These are phyloP conservation scores for Heliconius sara DNA, from an alignment of 2,888 invertebrate species.

Conservation along the genomic window DNA sequence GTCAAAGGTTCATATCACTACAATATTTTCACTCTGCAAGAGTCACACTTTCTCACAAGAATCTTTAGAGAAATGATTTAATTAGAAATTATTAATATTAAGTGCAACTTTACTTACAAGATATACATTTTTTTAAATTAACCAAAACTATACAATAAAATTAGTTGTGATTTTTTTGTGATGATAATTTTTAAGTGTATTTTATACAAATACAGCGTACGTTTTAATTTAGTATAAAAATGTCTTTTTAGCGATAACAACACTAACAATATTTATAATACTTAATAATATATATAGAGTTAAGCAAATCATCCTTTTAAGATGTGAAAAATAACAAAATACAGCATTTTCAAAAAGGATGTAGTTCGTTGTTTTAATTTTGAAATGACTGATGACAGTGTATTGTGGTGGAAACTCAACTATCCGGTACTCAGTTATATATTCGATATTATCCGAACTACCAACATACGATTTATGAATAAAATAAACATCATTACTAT, in stretches of 20 bases:
- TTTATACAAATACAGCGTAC: background rate
- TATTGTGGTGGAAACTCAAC: too few species aligned
- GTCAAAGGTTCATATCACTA: slow-evolving; percentile 18
- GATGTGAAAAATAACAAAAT: background rate
- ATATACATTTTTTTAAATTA: slow-evolving; percentile 10
- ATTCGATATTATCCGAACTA: too few species aligned
- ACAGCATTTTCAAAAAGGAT: background rate
- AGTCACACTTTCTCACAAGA: slow-evolving; percentile 8
- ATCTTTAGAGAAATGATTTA: background rate
- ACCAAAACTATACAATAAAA: slow-evolving; percentile 16
- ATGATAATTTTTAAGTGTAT: slow-evolving; percentile 36
- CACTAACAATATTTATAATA: slow-evolving; percentile 28
- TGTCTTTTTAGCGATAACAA: slow-evolving; percentile 30
- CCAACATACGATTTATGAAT: too few species aligned
- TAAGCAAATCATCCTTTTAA: background rate
- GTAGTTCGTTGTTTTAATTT: too few species aligned
- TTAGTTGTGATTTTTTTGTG: slow-evolving; percentile 33
- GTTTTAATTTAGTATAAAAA: slow-evolving; percentile 20
- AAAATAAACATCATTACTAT: too few species aligned
- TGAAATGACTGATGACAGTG: too few species aligned
- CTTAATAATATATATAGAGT: slow-evolving; percentile 21
- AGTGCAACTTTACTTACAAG: background rate
- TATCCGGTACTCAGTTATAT: too few species aligned
- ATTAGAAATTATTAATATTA: background rate
- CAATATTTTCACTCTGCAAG: slow-evolving; percentile 16